phyloP scores from a whole-genome alignment of 2,888 invertebrate genomes.

The Nomada fucata region DNA sequence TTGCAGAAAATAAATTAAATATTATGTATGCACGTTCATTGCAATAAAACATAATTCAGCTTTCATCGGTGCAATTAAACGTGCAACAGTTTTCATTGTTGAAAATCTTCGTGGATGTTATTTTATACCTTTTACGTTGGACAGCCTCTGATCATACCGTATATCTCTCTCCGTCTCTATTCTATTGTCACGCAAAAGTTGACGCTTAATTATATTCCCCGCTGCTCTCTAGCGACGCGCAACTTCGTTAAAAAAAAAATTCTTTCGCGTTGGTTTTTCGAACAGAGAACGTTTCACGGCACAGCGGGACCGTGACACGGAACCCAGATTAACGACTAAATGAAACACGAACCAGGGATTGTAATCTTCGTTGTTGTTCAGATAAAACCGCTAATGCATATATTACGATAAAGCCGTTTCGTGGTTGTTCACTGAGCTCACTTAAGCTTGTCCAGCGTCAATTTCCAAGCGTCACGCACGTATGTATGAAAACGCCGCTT shows the following conservation, averaged over 20 bases:
- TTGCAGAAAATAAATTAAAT: too few relatives aligned
- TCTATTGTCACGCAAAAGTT: constrained; percentile 8
- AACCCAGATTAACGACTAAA: constrained; percentile 62
- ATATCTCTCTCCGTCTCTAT: neutral
- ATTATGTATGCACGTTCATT: too few relatives aligned
- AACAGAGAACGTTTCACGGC: constrained; percentile 18
- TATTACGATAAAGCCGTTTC: constrained; percentile 66
- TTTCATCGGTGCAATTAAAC: neutral
- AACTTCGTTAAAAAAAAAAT: constrained; percentile 47
- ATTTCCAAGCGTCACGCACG: constrained; percentile 55
- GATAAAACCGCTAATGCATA: constrained; percentile 67
- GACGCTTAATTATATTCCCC: constrained; percentile 25
- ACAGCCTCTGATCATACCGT: neutral
- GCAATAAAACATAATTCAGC: too few relatives aligned
- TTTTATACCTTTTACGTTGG: neutral
- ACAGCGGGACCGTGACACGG: constrained; percentile 34
- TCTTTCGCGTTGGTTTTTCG: constrained; percentile 25
- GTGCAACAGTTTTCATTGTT: neutral
- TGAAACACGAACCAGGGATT: constrained; percentile 50
- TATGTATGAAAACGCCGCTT: constrained; percentile 30
- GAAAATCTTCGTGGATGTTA: neutral
- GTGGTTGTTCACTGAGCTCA: constrained; percentile 30
- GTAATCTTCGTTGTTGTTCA: constrained; percentile 59
- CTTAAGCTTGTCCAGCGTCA: constrained; percentile 43
- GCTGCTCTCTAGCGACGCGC: neutral